A percentile compares a stretch with the other conserved stretches of the same genome.
These are phyloP conservation scores for Epirrita christyi DNA, from an alignment of 2,888 invertebrate species.

Conservation along the genomic window DNA sequence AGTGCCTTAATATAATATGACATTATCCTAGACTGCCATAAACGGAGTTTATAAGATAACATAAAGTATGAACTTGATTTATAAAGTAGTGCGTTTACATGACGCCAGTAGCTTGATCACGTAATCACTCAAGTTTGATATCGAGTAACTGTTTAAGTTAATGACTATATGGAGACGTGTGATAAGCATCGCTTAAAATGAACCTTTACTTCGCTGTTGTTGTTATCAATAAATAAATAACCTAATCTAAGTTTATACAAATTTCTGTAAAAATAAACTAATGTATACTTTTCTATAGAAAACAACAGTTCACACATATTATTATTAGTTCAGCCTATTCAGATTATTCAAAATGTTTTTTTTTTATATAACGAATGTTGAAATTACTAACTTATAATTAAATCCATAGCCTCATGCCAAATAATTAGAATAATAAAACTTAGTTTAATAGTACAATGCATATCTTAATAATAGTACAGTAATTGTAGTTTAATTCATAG, in stretches of 20 bases:
- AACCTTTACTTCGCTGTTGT: too few relatives aligned
- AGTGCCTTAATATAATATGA: slow-evolving; percentile 27
- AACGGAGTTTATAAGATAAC: slow-evolving; percentile 1
- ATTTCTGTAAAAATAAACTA: too few relatives aligned
- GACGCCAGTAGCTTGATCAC: neutral
- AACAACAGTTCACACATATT: too few relatives aligned
- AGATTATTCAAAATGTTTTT: neutral
- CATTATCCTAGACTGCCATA: neutral
- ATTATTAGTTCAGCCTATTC: too few relatives aligned
- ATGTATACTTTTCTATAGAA: too few relatives aligned
- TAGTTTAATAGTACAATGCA: slow-evolving; percentile 24
- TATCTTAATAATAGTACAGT: slow-evolving; percentile 7
- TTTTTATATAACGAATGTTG: neutral
- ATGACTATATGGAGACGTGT: neutral
- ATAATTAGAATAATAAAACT: slow-evolving; percentile 30
- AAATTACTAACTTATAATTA: neutral
- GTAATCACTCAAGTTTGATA: neutral
- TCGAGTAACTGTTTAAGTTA: neutral
- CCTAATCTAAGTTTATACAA: too few relatives aligned
- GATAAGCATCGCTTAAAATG: neutral
- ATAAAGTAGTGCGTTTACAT: neutral
- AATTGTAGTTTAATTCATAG: slow-evolving; percentile 29
- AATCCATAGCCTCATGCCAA: slow-evolving; percentile 36
- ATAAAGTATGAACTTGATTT: neutral
- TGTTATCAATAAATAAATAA: too few relatives aligned